Conservation (phyloP, 2,888 invertebrate species). For the Unio delphinus region DNA sequence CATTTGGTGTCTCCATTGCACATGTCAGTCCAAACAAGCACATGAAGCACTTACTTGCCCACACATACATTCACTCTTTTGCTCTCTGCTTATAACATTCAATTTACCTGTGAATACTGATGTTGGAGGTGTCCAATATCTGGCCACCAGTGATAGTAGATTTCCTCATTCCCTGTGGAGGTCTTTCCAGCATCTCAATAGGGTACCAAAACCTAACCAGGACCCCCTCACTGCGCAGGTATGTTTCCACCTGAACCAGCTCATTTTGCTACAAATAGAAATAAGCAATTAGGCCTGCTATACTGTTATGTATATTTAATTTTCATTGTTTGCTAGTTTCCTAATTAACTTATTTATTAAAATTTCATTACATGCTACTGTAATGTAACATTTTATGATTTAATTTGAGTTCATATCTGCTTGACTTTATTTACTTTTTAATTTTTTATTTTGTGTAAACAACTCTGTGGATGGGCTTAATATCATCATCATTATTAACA, state of each 20-base stretch:
- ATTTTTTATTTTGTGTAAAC: no score
- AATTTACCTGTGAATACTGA: slow-evolving; percentile 64
- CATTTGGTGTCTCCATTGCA: background rate
- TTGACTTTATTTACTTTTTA: no score
- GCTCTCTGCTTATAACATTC: background rate
- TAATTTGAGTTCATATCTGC: no score
- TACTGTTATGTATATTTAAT: no score
- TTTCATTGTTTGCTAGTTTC: no score
- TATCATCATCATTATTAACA: no score
- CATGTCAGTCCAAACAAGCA: background rate
- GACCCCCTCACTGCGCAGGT: slow-evolving; percentile 70
- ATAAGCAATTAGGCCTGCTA: no score
- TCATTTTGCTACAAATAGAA: slow-evolving; percentile 59
- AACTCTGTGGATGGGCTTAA: no score
- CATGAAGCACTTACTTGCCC: background rate
- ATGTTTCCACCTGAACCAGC: slow-evolving; percentile 71
- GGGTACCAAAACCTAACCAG: slow-evolving; percentile 72
- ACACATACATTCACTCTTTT: no score
- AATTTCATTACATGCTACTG: no score
- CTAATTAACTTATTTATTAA: no score
- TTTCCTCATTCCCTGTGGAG: slow-evolving; percentile 65
- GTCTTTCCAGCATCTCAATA: slow-evolving; percentile 67
- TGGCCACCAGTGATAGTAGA: slow-evolving; percentile 65
- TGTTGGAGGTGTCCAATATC: slow-evolving; percentile 65
- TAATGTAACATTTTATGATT: no score